Evolutionary conservation across 2,888 invertebrate species (phyloP), one percentile per base, ranked within the genome.

Genomic region (Athalia circularis): DNA sequence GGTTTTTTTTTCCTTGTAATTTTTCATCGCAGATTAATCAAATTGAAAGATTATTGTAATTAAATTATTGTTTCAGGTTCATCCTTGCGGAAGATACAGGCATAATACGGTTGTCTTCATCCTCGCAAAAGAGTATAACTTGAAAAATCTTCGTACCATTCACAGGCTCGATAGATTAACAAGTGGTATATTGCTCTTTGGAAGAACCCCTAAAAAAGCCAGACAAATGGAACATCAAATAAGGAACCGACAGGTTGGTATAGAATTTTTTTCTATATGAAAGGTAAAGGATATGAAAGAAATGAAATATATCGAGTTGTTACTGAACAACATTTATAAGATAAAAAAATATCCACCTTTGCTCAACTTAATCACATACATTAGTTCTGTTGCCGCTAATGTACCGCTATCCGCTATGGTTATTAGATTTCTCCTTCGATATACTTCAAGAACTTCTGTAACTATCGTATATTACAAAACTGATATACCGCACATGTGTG

Each of bases 31-130:
- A 54, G 43, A 29, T 52, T 2, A 5, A 13, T 0, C 3, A n/a
- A n/a, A 54, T 50, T 47, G 29, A 6, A 13, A 6, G 43, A 5
- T 15, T 29, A 45, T 13, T 15, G 3, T 29, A 43, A 78, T 70
- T 59, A 13, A 43, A 59, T 43, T 61, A 65, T 50, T 67, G 77
- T 88, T 89, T n/a, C 92, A 98, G 97, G 97, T 98, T 80, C 99
- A 99, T 91, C 99, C 99, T 3, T 99, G 99, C 91, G 99, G 99
- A 80, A 94, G 99, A 87, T 99, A 99, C 92, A 94, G 98, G 77
- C 97, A 98, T 92, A 99, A 99, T 92, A 98, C 98, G 6, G 96
- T 99, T 82, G 96, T 97, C 78, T 98, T 97, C 90, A 98, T 99
- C 87, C 93, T 99, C 87, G 97, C 98, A 85, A 98, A 98, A 91